These are phyloP conservation scores for Hetaerina titia DNA, from an alignment of 2,888 invertebrate genomes.

Conservation along the genomic window DNA sequence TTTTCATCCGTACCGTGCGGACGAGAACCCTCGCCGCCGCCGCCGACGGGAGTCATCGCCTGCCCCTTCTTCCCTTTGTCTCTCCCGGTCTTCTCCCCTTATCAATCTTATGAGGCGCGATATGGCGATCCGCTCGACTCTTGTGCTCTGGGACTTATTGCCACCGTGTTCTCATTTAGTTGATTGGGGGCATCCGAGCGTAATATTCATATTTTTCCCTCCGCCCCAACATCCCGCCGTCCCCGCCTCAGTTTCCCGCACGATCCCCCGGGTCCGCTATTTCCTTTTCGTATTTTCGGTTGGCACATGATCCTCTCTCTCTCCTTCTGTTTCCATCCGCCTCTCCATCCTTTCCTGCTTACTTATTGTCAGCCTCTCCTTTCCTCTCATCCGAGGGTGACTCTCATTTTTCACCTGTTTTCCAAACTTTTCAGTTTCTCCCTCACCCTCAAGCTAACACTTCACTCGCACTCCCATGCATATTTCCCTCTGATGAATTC, in stretches of 20 bases:
- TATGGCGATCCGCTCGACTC: neutral
- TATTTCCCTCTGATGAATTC: neutral
- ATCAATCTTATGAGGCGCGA: conserved; percentile 2
- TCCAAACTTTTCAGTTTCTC: neutral
- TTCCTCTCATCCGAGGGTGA: neutral
- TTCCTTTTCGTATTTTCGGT: no score
- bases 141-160: neutral
- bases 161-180: conserved; percentile 20
- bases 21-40: neutral
- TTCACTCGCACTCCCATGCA: neutral
- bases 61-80: neutral
- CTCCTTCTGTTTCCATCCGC: neutral
- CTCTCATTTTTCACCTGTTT: neutral
- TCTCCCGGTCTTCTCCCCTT: neutral
- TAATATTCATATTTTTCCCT: conserved; percentile 9
- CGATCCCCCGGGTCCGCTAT: no score
- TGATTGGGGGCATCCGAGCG: conserved; percentile 42
- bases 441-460: neutral
- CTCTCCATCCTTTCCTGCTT: neutral
- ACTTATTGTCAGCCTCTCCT: neutral
- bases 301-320: neutral
- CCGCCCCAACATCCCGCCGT: neutral
- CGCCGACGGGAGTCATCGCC: neutral
- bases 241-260: no score
- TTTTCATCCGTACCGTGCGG: neutral